Conservation (phyloP, 2,888 invertebrate species). For the Campoplex capitator region DNA sequence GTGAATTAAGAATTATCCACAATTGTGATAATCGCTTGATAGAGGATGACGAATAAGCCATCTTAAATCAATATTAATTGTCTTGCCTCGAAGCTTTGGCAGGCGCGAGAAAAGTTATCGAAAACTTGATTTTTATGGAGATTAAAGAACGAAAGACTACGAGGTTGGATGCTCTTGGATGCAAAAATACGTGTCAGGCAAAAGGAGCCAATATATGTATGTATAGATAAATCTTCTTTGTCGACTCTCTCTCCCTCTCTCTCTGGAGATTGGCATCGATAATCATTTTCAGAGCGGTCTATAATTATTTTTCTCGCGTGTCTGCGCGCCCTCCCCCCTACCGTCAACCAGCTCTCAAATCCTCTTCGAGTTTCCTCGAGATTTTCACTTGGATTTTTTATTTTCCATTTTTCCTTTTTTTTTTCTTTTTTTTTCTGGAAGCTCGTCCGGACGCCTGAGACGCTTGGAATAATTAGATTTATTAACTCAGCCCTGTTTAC, state of each 20-base stretch:
- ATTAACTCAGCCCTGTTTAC: conserved; percentile 80
- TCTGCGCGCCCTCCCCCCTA: conserved; percentile 33
- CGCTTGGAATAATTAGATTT: conserved; percentile 79
- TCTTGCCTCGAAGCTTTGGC: conserved; percentile 30
- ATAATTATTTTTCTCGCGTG: conserved; percentile 76
- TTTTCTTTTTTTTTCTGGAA: conserved; percentile 37
- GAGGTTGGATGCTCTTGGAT: conserved; percentile 11
- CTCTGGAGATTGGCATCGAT: conserved; percentile 70
- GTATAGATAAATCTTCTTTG: conserved; percentile 13
- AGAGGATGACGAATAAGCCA: neutral
- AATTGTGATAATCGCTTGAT: neutral
- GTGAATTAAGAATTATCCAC: neutral
- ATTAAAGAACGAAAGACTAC: conserved; percentile 49
- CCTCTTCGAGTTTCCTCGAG: conserved; percentile 48
- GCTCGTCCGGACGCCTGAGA: conserved; percentile 51
- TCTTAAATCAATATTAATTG: conserved; percentile 57
- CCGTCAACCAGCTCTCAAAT: conserved; percentile 19
- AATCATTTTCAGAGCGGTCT: conserved; percentile 66
- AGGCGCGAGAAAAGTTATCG: conserved; percentile 53
- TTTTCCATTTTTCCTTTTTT: conserved; percentile 14
- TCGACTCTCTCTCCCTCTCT: conserved; percentile 9
- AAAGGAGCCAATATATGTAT: conserved; percentile 3
- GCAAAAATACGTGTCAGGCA: conserved; percentile 52
- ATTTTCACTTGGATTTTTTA: conserved; percentile 10
- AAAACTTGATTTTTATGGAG: conserved; percentile 62